A percentile compares a stretch with the other conserved stretches of the same genome.
These are phyloP conservation scores for Montipora capricornis DNA, from an alignment of 64 coral and sea anemone species.

Conservation along the genomic window DNA sequence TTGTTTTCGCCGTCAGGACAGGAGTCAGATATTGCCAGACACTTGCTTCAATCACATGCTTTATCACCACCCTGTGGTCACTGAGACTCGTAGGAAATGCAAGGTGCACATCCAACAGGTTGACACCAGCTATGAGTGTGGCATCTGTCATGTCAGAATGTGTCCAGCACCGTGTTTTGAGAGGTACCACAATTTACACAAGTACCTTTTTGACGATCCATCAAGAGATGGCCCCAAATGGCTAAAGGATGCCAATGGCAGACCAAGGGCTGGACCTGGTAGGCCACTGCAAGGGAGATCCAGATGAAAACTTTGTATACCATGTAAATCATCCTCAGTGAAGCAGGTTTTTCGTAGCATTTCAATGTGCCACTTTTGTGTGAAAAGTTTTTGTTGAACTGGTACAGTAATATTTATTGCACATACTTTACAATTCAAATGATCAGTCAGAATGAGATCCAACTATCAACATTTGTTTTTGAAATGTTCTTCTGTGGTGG, in stretches of 20 bases:
- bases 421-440: no score
- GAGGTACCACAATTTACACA: background rate
- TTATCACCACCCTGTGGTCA: background rate
- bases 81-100: background rate
- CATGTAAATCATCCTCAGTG: no score
- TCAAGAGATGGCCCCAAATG: background rate
- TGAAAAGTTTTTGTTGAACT: no score
- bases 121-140: background rate
- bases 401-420: no score
- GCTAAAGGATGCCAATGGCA: slow-evolving; percentile 14
- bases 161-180: background rate
- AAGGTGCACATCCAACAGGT: background rate
- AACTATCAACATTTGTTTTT: no score
- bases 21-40: background rate
- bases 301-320: background rate
- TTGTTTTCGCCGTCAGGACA: no score
- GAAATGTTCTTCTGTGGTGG: no score
- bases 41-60: no score
- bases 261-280: slow-evolving; percentile 24
- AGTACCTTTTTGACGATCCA: background rate
- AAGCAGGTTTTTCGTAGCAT: no score
- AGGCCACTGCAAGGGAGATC: background rate
- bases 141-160: background rate
- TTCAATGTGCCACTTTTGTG: no score
- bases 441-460: no score